These are phyloP conservation scores for Reticulitermes lucifugus DNA, from an alignment of 2,888 invertebrate genomes.

Conservation along the genomic window DNA sequence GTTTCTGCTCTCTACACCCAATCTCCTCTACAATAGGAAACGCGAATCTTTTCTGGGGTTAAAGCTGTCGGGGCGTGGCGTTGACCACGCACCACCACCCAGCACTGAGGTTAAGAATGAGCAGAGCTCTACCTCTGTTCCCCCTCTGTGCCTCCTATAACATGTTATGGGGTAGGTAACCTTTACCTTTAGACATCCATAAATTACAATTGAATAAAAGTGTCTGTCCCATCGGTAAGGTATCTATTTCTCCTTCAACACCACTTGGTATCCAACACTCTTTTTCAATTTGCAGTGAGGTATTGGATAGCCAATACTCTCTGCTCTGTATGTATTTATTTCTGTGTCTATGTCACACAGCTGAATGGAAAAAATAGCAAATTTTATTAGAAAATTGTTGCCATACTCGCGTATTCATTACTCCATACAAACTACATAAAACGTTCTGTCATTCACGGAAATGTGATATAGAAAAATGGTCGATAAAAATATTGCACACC, in stretches of 20 bases:
- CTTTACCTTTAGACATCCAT: too few relatives aligned
- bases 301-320: slow-evolving; percentile 14
- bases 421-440: neutral
- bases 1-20: too few relatives aligned
- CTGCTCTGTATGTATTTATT: neutral
- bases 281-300: neutral
- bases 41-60: too few relatives aligned
- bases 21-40: too few relatives aligned
- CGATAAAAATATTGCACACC: neutral
- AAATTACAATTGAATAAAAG: neutral
- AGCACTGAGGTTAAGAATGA: too few relatives aligned
- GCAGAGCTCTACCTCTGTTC: too few relatives aligned
- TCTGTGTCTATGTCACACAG: neutral
- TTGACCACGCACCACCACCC: too few relatives aligned
- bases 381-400: neutral
- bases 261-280: neutral
- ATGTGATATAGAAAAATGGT: neutral
- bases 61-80: too few relatives aligned
- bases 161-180: too few relatives aligned
- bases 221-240: neutral
- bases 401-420: neutral
- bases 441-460: neutral
- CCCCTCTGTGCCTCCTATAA: too few relatives aligned
- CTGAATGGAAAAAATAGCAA: neutral
- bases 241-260: neutral